Base-by-base conservation (phyloP, 2,888 invertebrate species). In the Hetaerina titia region DNA sequence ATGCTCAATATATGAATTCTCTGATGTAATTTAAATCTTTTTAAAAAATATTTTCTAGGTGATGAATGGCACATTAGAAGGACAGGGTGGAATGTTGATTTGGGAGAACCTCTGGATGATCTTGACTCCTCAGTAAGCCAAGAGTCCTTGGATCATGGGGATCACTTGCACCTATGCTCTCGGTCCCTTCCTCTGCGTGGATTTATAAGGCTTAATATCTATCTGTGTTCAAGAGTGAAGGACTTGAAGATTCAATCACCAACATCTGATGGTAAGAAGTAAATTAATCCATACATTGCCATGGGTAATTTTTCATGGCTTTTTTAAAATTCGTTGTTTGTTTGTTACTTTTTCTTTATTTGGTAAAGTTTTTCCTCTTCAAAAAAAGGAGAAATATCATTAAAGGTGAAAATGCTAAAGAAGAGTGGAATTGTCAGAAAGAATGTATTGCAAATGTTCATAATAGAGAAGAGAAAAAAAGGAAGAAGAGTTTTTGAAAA, bases 31-130 rank as follows among this genome's bases (percentile, higher is more conserved):
- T 45, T 45, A 45, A 45, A 45, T 45, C 45, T 45, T n/a, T 56
- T 74, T 22, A 15, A 2, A 2, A 45, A 9, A 69, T n/a, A 1
- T 69, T 60, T 95, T 95, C 17, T 45, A 95, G 94, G 94, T 88
- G 89, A 60, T 13, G 88, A 69, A n/a, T 95, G 94, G 94, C 94
- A 95, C 45, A 63, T 95, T 11, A 63, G 94, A 8, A 88, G 31
- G 25, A 89, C 94, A 25, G 63, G 88, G 31, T 95, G 94, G 94
- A 95, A 89, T 95, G 94, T 89, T 64, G 94, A 95, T 19, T 22
- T 45, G 89, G 88, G 89, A 31, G 63, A 89, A 19, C 94, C 94
- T 45, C 57, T 95, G 58, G 94, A 95, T 88, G 94, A 95, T 58
- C 89, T 69, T 7, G 63, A 63, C 56, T 58, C 94, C 15, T 63